Conservation (phyloP, 2,888 invertebrate genomes). For the Papilio protenor region DNA sequence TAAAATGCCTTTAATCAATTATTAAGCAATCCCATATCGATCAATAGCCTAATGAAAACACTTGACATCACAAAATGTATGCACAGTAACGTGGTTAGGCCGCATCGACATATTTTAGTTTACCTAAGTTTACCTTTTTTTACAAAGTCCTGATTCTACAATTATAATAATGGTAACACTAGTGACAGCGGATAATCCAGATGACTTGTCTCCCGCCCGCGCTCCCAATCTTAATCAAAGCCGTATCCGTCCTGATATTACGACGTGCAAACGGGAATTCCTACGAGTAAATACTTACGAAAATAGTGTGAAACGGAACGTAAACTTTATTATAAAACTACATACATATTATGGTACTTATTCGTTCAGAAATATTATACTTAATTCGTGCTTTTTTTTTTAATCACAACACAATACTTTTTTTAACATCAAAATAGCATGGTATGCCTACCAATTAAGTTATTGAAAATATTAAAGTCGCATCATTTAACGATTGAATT, state of each 20-base stretch:
- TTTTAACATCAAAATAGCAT: too few relatives aligned
- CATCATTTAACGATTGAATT: neutral
- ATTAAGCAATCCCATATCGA: neutral
- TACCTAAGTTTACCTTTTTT: too few relatives aligned
- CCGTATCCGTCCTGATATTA: conserved; percentile 37
- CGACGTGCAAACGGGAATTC: conserved; percentile 14
- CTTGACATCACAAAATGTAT: neutral
- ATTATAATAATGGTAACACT: conserved; percentile 25
- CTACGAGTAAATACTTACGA: neutral
- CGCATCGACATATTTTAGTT: neutral
- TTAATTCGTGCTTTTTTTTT: too few relatives aligned
- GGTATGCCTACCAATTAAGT: neutral
- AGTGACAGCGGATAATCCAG: conserved; percentile 38
- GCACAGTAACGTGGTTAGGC: neutral
- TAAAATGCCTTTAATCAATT: neutral
- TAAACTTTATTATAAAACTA: too few relatives aligned
- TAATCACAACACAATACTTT: neutral
- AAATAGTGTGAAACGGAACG: neutral
- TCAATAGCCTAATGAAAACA: neutral
- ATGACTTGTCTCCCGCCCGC: conserved; percentile 40
- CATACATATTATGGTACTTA: too few relatives aligned
- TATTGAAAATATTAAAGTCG: neutral
- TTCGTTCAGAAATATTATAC: too few relatives aligned
- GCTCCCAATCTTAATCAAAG: conserved; percentile 44
- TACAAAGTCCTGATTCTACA: neutral